Base-by-base conservation (phyloP, 1,140 invertebrate genomes). In the Drosophila lacertosa region DNA sequence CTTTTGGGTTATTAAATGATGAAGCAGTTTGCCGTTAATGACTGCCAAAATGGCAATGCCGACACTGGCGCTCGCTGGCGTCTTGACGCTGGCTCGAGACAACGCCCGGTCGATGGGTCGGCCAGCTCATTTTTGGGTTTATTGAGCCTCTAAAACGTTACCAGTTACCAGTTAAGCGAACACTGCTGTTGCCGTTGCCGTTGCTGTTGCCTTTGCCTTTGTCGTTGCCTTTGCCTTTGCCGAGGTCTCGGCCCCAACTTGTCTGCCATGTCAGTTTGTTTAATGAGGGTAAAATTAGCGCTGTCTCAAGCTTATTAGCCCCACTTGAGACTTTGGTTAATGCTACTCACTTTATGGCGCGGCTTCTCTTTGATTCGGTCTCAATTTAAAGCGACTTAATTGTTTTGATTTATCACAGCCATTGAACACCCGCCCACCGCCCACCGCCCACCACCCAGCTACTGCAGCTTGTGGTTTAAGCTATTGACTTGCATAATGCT, bases 1-100 rank as follows among this genome's bases (percentile, higher is more conserved):
- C 82, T 88, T 88, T 88, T 88, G 83, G 82, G 82, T 88, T 88
- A 88, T 88, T 88, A 88, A 88, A 88, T 88, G 82, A 88, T 88
- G 82, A 88, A 88, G 82, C 82, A 88, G 82, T 88, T 88, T 88
- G 81, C 78, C 82, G 83, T 88, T 88, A 88, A 88, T 88, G 82
- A 83, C 82, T 88, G 77, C 82, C 80, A 86, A 84, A 83, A 83
- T 83, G 76, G 80, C 75, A 84, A 83, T 84, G 79, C 74, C 70
- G 62, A 83, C 79, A 73, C 5, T 7, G 18, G 18, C 39, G 42
- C 42, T 44, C 42, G 20, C 42, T 22, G 20, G 42, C 20, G 20
- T 18, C 20, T 24, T 29, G 26, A 15, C n/a, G 15, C 16, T 35
- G 5, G 33, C 11, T 35, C n/a, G 33, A 35, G 45, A 6, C 24